Conservation (phyloP, 2,888 invertebrate species). For the Noctua fimbriata region DNA sequence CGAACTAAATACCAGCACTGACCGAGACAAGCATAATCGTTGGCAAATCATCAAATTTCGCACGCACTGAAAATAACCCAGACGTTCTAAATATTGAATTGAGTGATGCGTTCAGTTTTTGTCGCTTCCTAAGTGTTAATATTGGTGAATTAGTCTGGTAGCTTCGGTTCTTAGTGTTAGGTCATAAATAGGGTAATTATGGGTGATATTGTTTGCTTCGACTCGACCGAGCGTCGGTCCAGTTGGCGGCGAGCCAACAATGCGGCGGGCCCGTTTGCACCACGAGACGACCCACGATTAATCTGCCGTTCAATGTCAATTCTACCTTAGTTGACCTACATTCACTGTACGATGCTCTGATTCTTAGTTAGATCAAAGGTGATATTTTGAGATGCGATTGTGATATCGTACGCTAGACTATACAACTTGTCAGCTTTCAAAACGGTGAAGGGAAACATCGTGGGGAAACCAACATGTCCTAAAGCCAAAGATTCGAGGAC, state of each 20-base stretch:
- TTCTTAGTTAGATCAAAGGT: slow-evolving; percentile 45
- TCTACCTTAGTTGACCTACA: slow-evolving; percentile 77
- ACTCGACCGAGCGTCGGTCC: slow-evolving; percentile 70
- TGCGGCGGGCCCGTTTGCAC: slow-evolving; percentile 73
- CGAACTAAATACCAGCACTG: slow-evolving; percentile 53
- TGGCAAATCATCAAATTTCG: slow-evolving; percentile 65
- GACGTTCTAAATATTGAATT: slow-evolving; percentile 59
- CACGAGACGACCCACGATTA: slow-evolving; percentile 73
- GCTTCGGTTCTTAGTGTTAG: slow-evolving; percentile 70
- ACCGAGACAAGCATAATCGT: slow-evolving; percentile 57
- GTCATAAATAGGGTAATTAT: slow-evolving; percentile 55
- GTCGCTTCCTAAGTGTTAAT: slow-evolving; percentile 45
- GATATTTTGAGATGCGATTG: slow-evolving; percentile 44
- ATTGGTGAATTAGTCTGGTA: slow-evolving; percentile 37
- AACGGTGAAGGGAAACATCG: neutral
- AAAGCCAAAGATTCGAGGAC: neutral
- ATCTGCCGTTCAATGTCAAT: slow-evolving; percentile 84
- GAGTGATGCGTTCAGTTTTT: slow-evolving; percentile 50
- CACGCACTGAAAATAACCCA: slow-evolving; percentile 59
- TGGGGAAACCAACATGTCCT: neutral
- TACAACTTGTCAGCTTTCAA: neutral
- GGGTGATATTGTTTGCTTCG: slow-evolving; percentile 62
- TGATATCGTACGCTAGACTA: slow-evolving; percentile 10
- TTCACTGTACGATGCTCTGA: slow-evolving; percentile 59
- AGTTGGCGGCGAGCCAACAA: slow-evolving; percentile 82